These are phyloP conservation scores for Drosophila subobscura DNA, from an alignment of 1,140 invertebrate genomes.

Conservation along the genomic window DNA sequence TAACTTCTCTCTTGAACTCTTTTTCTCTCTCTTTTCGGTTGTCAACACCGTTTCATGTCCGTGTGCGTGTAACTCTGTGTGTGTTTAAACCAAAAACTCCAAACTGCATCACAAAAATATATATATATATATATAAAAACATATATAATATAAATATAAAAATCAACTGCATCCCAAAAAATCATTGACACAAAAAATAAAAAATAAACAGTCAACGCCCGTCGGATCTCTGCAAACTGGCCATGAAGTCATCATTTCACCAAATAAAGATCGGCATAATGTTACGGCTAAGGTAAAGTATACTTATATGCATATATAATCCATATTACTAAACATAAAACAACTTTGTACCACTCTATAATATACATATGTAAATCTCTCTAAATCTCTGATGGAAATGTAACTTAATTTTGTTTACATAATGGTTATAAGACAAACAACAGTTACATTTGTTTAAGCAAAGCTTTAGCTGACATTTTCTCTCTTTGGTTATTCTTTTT, in stretches of 20 bases:
- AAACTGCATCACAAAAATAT: constrained; percentile 26
- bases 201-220: constrained; percentile 90
- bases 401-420: constrained; percentile 23
- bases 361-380: background rate
- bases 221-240: constrained; percentile 95
- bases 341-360: constrained; percentile 7
- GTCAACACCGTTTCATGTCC: constrained; percentile 64
- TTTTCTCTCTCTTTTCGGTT: constrained; percentile 55
- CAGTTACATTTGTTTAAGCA: constrained; percentile 31
- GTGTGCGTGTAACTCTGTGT: constrained; percentile 60
- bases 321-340: constrained; percentile 20
- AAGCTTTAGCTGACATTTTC: constrained; percentile 32
- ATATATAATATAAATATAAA: constrained; percentile 48
- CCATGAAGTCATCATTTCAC: constrained; percentile 94
- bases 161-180: constrained; percentile 60
- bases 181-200: constrained; percentile 49
- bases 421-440: constrained; percentile 33
- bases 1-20: constrained; percentile 62
- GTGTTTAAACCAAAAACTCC: constrained; percentile 49
- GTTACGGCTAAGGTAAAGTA: constrained; percentile 90
- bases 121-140: constrained; percentile 42
- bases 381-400: constrained; percentile 18
- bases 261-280: constrained; percentile 93
- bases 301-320: constrained; percentile 39
- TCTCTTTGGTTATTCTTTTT: constrained; percentile 32